Evolutionary conservation across 2,113 vertebrate species (phyloP).

Genomic region (Forbesichthys papilliferus): DNA sequence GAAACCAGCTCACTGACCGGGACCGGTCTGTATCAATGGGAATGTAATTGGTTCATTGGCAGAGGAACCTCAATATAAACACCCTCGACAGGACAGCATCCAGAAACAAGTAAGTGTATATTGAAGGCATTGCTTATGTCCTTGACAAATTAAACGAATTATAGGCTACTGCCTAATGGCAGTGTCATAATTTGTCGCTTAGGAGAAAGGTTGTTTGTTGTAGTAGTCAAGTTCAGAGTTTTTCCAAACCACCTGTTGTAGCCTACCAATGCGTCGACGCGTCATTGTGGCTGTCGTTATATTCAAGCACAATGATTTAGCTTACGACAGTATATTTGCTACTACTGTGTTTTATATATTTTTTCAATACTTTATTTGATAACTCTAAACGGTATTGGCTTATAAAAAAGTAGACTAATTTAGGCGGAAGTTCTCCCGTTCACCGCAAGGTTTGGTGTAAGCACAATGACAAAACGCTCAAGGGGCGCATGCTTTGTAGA

Average conservation of each 20-base stretch:
- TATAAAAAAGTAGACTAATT: neutral
- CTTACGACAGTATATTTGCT: neutral
- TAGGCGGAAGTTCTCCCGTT: neutral
- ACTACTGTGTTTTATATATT: accelerated
- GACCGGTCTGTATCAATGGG: constrained; percentile 58
- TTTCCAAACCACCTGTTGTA: constrained; percentile 50
- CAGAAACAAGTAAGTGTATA: constrained; percentile 54
- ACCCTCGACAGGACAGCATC: constrained; percentile 29
- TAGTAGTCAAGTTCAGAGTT: constrained; percentile 18
- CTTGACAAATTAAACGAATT: too few species aligned
- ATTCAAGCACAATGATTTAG: neutral
- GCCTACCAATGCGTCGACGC: neutral
- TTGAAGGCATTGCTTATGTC: neutral
- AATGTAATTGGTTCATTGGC: constrained; percentile 61
- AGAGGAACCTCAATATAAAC: constrained; percentile 40
- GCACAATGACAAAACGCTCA: constrained; percentile 30
- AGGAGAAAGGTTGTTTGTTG: neutral
- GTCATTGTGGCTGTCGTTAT: neutral
- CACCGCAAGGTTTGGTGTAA: neutral
- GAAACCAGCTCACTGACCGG: constrained; percentile 52
- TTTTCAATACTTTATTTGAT: neutral
- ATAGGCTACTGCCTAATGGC: too few species aligned
- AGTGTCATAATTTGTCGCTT: neutral
- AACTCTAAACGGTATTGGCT: neutral
- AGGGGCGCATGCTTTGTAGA: constrained; percentile 2